Base-by-base conservation (phyloP, 2,888 invertebrate species). In the Thera obeliscata region DNA sequence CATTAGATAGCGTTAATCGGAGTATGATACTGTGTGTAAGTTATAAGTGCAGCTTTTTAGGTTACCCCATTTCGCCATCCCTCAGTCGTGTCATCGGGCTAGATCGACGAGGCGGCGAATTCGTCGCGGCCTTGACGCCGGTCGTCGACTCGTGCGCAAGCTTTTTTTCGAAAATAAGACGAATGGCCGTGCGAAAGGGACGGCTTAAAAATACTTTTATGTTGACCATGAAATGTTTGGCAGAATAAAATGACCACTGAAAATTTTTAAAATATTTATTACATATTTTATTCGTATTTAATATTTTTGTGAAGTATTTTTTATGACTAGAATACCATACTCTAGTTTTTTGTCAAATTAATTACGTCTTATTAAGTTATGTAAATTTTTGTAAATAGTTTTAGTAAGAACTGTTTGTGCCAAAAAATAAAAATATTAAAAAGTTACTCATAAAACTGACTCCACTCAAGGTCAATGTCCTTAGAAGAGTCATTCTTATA, bases 401-500 rank as follows among this genome's bases (percentile, higher is more conserved):
- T 22, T 22, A 22, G 22, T 22, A 22, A 22, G 22, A 22, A 22
- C 22, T 22, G 22, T 22, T 22, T 22, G 22, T 38, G 3, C 46
- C 43, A 43, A 43, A 43, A 33, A 33, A 33, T 50, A 64, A 57
- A 62, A 66, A 49, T 57, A 35, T 58, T 38, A 43, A 56, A 57
- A 66, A 49, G 4, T 66, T 50, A 43, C 56, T 60, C 71, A 74
- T 77, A 63, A 81, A 81, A 81, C 76, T 77, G 79, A 79, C 77
- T 82, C 74, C 83, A 83, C 80, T 82, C 80, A 82, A 86, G 87
- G 92, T 90, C 90, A 84, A 86, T 74, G 89, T 87, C 90, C 91
- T 87, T 87, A 88, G 82, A 87, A 87, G 86, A 89, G 90, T 93
- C 91, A 93, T 92, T 92, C 93, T 93, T 92, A 90, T 92, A 92